Evolutionary conservation across 2,797 vertebrate genomes (phyloP).

Genomic region (Capromys pilorides): DNA sequence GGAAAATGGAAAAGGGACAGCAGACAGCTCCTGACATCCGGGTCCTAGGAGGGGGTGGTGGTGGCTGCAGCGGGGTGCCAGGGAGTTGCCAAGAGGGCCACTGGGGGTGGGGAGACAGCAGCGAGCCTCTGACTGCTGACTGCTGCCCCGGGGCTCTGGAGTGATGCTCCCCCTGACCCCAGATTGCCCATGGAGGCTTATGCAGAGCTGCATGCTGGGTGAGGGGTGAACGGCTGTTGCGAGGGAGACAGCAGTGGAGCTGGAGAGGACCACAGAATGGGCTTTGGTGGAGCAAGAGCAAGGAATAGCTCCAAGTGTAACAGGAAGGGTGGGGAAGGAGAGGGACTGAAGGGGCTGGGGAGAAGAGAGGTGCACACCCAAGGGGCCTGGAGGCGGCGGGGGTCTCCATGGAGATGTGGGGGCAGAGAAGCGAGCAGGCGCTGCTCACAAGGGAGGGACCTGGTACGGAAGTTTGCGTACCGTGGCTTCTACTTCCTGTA

Average conservation of each 20-base stretch:
- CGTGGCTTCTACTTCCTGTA: fast-evolving
- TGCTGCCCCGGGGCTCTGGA: not conserved
- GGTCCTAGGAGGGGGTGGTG: not conserved
- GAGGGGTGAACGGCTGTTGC: not conserved
- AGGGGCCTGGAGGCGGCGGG: fast-evolving
- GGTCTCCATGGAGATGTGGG: fast-evolving
- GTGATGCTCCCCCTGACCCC: too few species aligned
- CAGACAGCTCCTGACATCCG: not conserved
- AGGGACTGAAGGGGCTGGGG: not conserved
- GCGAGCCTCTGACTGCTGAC: not conserved
- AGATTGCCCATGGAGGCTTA: not conserved
- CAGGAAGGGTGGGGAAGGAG: not conserved
- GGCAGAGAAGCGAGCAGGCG: fast-evolving
- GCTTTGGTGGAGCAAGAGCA: not conserved
- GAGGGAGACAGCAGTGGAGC: fast-evolving
- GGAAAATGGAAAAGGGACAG: not conserved
- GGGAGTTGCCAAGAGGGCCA: not conserved
- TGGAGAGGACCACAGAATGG: not conserved
- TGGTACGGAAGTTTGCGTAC: not conserved
- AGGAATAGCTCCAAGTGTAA: not conserved
- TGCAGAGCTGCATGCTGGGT: not conserved
- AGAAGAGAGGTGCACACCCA: fast-evolving
- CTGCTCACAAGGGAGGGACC: fast-evolving
- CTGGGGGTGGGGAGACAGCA: not conserved
- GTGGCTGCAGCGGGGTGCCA: not conserved